Base-by-base conservation (phyloP, 2,113 vertebrate species). In the Girardinichthys multiradiatus region DNA sequence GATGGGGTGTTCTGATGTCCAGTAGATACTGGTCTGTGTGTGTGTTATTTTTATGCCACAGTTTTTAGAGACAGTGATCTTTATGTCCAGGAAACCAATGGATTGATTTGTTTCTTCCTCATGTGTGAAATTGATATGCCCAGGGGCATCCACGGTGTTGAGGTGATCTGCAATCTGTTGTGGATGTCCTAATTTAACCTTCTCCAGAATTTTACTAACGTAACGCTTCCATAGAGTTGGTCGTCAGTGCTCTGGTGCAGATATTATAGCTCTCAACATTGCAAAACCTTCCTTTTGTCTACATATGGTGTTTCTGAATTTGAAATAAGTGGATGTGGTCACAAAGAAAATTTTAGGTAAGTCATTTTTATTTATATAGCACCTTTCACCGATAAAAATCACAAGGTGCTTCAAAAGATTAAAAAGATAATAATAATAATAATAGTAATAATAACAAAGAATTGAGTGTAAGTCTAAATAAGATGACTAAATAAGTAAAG, bases 171-270 rank as follows among this genome's bases (percentile, higher is more conserved):
- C n/a, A 21, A 63, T 14, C 26, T 63, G 21, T 35, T 63, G 61
- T 63, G 61, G 35, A 10, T 62, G 60, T 33, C 60, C 60, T 24
- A n/a, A n/a, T n/a, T n/a, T n/a, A n/a, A n/a, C n/a, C n/a, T n/a
- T n/a, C n/a, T n/a, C n/a, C n/a, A n/a, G 5, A 28, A 59, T 59
- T 9, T 59, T 14, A 29, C 15, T 14, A 1, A 59, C 26, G 15
- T 6, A 59, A 3, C 27, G 12, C 17, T 59, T 59, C 26, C 57
- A 59, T 2, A 59, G 54, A 26, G 54, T n/a, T n/a, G n/a, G 24
- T 57, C 27, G 29, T 1, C 12, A 1, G 13, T 60, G 58, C n/a
- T 60, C 2, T 3, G 13, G 13, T 15, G 13, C 45, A 15, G 45
- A 3, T 10, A 15, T 6, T 10, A 15, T 48, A 15, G 45, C 45